Evolutionary conservation across 2,797 vertebrate genomes (phyloP), one percentile per base, ranked within the genome.

Genomic region (Ceyx erithaca): DNA sequence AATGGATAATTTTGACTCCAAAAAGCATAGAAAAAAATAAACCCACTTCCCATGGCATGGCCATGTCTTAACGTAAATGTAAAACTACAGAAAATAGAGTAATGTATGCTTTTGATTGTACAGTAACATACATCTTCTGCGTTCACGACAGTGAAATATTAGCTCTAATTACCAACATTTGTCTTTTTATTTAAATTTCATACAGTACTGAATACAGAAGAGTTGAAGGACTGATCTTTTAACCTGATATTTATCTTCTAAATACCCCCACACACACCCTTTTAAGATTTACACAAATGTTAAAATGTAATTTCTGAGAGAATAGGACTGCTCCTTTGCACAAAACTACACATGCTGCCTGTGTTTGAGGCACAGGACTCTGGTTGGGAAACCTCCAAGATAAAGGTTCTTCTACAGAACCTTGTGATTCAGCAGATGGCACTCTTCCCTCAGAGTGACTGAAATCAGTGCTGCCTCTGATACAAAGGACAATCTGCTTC

Each of bases 361-460:
- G 22, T 18, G 35, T 59, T 22, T 78, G 79, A 85, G n/a, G 67
- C 48, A 9, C 33, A 31, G 25, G 43, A 43, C 41, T 72, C 7
- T 35, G 11, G 12, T 2, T 30, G 35, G 66, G 68, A 84, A 90
- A 61, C 37, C 35, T 73, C 59, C 61, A 77, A 37, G 28, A 19
- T n/a, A 70, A 72, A 33, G 18, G n/a, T 76, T 72, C 31, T 63
- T 72, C 31, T 63, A 22, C 31, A 69, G 90, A 80, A 61, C 14
- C 41, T 2, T 80, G 66, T 83, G 92, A 52, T 96, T 93, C 96
- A 95, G 95, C 94, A 96, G 96, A 90, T 95, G 96, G 96, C 96
- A 96, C 58, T 96, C 95, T 96, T 95, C 81, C 66, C 88, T 87
- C 26, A 0, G 85, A 92, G 71, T 76, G 88, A 46, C 84, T 58